Evolutionary conservation across 1,140 invertebrate genomes (phyloP).

Genomic region (Drosophila nasuta): DNA sequence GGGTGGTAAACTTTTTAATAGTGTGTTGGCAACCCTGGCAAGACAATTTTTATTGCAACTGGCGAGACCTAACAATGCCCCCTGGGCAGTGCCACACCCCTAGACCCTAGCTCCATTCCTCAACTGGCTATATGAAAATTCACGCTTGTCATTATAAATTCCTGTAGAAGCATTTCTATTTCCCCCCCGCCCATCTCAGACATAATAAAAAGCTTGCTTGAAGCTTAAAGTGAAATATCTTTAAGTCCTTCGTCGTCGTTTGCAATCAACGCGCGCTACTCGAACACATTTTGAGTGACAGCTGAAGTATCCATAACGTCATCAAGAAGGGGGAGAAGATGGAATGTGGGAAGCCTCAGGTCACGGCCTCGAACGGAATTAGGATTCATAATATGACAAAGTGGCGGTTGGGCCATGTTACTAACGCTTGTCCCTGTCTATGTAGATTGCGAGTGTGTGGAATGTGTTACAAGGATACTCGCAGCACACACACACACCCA

Average conservation of each 20-base stretch:
- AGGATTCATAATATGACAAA: conserved; percentile 80
- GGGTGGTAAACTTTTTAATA: conserved; percentile 76
- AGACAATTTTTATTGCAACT: conserved; percentile 75
- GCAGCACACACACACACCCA: conserved; percentile 26
- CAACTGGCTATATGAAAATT: conserved; percentile 65
- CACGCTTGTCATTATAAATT: conserved; percentile 79
- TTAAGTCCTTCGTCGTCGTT: conserved; percentile 23
- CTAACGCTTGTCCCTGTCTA: conserved; percentile 30
- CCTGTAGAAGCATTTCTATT: conserved; percentile 24
- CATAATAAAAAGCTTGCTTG: conserved; percentile 38
- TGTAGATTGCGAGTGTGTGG: conserved; percentile 43
- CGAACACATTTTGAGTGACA: conserved; percentile 69
- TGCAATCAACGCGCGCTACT: conserved; percentile 58
- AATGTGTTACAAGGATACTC: conserved; percentile 60
- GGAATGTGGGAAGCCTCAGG: conserved; percentile 39
- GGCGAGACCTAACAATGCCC: conserved; percentile 69
- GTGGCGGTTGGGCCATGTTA: conserved; percentile 49
- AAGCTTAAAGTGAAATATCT: conserved; percentile 32
- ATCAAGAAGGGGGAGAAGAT: conserved; percentile 39
- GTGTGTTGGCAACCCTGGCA: conserved; percentile 20
- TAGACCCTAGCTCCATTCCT: background rate
- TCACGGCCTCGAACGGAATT: conserved; percentile 63
- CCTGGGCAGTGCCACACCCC: conserved; percentile 55
- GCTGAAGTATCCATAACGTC: conserved; percentile 78
- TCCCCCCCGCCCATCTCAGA: background rate